A percentile compares a stretch with the other conserved stretches of the same genome.
Conservation (phyloP, 2,113 vertebrate genomes). For the Catagonus wagneri region DNA sequence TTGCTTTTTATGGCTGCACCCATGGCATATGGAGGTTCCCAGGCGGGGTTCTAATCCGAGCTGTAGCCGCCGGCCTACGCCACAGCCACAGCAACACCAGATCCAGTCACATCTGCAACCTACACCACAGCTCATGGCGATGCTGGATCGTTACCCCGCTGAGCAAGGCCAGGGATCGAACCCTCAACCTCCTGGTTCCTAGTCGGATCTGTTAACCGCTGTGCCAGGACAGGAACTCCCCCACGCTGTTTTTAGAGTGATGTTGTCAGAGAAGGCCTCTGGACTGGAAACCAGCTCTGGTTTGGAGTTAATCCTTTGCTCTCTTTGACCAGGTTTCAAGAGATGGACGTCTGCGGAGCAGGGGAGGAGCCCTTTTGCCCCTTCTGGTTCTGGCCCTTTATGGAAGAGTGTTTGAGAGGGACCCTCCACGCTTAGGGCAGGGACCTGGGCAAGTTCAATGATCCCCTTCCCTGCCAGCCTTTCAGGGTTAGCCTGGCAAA, state of each 20-base stretch:
- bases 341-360: constrained; percentile 76
- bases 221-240: background rate
- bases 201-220: too few species aligned
- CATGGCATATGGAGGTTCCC: too few species aligned
- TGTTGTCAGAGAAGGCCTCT: background rate
- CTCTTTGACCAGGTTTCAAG: constrained; percentile 73
- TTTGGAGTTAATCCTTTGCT: constrained; percentile 32
- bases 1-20: too few species aligned
- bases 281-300: background rate
- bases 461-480: background rate
- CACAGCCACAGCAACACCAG: too few species aligned
- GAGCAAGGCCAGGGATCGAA: too few species aligned
- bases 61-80: too few species aligned
- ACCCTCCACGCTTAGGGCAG: constrained; percentile 61
- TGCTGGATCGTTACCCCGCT: too few species aligned
- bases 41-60: too few species aligned
- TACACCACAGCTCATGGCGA: too few species aligned
- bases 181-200: too few species aligned
- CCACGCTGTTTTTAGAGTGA: background rate
- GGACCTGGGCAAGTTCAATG: background rate
- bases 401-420: constrained; percentile 83
- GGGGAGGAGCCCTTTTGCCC: constrained; percentile 36
- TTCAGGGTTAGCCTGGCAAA: background rate
- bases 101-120: too few species aligned
- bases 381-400: constrained; percentile 82